These are phyloP conservation scores for Acrocephalus arundinaceus DNA, from an alignment of 2,113 vertebrate genomes.

Conservation along the genomic window DNA sequence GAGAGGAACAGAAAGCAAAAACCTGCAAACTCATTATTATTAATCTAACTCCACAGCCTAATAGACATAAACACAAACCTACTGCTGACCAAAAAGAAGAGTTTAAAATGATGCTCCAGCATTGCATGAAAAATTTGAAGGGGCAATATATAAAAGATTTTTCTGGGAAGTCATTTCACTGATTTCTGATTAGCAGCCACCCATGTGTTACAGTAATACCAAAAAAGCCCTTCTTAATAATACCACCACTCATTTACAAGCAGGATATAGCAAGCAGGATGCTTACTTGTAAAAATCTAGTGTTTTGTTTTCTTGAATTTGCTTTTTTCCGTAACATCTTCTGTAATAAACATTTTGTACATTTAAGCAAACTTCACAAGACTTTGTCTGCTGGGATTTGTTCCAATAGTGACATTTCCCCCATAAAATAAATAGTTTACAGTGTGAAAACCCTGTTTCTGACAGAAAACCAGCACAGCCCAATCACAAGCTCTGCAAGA, in stretches of 20 bases:
- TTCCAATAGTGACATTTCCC: background rate
- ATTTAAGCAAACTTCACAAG: background rate
- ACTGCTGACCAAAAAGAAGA: background rate
- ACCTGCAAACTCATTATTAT: background rate
- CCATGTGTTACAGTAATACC: background rate
- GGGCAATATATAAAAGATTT: background rate
- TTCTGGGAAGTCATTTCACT: background rate
- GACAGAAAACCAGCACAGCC: background rate
- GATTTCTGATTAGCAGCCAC: background rate
- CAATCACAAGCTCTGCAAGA: background rate
- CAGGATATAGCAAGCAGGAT: background rate
- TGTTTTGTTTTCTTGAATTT: background rate
- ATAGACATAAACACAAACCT: background rate
- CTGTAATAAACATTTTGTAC: background rate
- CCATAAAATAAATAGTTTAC: background rate
- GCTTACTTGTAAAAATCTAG: slow-evolving; percentile 3
- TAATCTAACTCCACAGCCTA: background rate
- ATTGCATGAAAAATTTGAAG: background rate
- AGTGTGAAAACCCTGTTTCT: background rate
- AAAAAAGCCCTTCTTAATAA: slow-evolving; percentile 5
- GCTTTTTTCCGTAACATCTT: background rate
- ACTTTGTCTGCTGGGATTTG: background rate
- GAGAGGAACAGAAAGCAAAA: background rate
- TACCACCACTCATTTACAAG: background rate
- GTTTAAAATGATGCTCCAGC: background rate